Conservation (phyloP, 2,113 vertebrate genomes). For the Archilochus colubris region DNA sequence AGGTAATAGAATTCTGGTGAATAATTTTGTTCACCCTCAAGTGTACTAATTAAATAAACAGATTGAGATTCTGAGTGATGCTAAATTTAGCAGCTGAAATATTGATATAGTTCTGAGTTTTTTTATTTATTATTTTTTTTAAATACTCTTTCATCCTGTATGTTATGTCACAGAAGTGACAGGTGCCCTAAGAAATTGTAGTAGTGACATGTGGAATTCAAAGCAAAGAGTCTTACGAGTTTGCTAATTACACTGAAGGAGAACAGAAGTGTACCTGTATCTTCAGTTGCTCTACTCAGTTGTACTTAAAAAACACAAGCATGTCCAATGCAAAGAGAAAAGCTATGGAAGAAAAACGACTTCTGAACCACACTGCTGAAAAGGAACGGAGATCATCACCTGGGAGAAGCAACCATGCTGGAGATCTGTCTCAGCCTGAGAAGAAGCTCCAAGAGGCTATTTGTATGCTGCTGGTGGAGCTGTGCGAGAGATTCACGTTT, state of each 20-base stretch:
- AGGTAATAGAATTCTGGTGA: conserved; percentile 16
- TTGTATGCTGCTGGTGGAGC: conserved; percentile 88
- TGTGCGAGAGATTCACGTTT: conserved; percentile 90
- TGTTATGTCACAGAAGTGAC: conserved; percentile 38
- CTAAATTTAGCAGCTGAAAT: not conserved
- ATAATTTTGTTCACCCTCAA: not conserved
- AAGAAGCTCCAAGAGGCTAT: conserved; percentile 70
- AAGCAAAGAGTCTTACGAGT: conserved; percentile 29
- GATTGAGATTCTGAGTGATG: not conserved
- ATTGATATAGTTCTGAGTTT: not conserved
- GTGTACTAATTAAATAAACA: conserved; percentile 64
- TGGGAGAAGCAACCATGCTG: not conserved
- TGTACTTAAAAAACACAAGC: not conserved
- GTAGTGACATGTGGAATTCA: conserved; percentile 73
- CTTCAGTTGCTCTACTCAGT: not conserved
- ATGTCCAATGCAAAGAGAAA: conserved; percentile 66
- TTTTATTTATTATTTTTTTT: not conserved
- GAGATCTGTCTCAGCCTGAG: not conserved
- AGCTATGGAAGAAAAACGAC: not conserved
- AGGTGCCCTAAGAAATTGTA: conserved; percentile 56
- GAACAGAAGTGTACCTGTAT: not conserved
- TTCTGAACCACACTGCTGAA: not conserved
- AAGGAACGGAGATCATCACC: not conserved
- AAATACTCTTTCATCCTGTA: not conserved
- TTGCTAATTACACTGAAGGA: conserved; percentile 57